Evolutionary conservation across 2,797 vertebrate species (phyloP).

Genomic region (Thamnophis elegans): DNA sequence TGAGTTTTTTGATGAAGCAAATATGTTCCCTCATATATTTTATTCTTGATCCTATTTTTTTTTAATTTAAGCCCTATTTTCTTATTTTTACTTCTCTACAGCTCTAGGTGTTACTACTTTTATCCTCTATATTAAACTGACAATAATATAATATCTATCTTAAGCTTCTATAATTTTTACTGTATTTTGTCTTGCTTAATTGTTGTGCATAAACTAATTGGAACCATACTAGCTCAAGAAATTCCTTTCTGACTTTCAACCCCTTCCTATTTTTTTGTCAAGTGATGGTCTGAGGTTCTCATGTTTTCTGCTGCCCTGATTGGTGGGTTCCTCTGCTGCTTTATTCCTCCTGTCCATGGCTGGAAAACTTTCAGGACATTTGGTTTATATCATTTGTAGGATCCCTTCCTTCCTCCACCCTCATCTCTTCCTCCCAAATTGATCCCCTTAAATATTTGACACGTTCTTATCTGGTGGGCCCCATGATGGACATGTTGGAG

Average conservation of each 20-base stretch:
- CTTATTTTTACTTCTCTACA: neutral
- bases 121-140: neutral
- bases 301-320: neutral
- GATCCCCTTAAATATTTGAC: neutral
- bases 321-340: neutral
- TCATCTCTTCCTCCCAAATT: rapidly evolving
- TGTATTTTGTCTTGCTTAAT: neutral
- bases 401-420: neutral
- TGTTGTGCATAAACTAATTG: neutral
- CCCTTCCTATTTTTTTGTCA: neutral
- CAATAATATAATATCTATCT: neutral
- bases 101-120: neutral
- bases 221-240: neutral
- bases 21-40: neutral
- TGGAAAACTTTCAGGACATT: neutral
- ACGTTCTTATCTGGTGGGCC: neutral
- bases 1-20: neutral
- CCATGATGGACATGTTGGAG: neutral
- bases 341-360: neutral
- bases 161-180: neutral
- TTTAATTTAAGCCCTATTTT: neutral
- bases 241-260: neutral
- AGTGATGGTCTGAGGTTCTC: neutral
- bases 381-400: neutral
- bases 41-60: neutral